Percentiles rank a stretch among this genome's conserved stretches.
Evolutionary conservation across 2,888 invertebrate species (phyloP).

Genomic region (Pasiphila rectangulata): DNA sequence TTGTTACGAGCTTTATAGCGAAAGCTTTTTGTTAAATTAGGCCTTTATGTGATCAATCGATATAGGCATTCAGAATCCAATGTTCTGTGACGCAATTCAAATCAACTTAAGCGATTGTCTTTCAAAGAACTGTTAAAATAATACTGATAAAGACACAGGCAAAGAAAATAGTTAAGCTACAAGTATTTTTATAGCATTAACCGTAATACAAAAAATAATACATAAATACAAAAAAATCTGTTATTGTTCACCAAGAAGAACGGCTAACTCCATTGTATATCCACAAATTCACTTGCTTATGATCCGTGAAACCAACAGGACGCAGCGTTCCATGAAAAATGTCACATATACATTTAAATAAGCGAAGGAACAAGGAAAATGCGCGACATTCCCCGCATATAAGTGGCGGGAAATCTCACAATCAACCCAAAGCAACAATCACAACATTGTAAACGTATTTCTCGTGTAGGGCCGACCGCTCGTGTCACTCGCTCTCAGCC

Average conservation of each 20-base stretch:
- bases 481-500: slow-evolving; percentile 53
- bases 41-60: no score
- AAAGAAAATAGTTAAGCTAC: no score
- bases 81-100: no score
- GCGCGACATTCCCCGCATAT: slow-evolving; percentile 59
- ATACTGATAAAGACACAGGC: no score
- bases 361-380: slow-evolving; percentile 36
- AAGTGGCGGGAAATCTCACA: slow-evolving; percentile 67
- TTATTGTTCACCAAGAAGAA: slow-evolving; percentile 1
- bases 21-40: no score
- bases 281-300: not conserved
- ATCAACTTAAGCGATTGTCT: no score
- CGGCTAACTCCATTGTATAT: not conserved
- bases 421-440: slow-evolving; percentile 48
- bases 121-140: no score
- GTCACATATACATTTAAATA: slow-evolving; percentile 34
- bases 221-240: slow-evolving; percentile 14
- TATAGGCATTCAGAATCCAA: no score
- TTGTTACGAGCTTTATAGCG: no score
- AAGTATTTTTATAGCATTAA: no score
- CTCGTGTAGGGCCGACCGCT: slow-evolving; percentile 47
- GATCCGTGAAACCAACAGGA: slow-evolving; percentile 13
- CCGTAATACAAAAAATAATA: slow-evolving; percentile 11
- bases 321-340: slow-evolving; percentile 25
- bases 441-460: slow-evolving; percentile 58